A percentile compares a stretch with the other conserved stretches of the same genome.
Conservation (phyloP, 2,888 invertebrate genomes). For the Spodoptera exigua region DNA sequence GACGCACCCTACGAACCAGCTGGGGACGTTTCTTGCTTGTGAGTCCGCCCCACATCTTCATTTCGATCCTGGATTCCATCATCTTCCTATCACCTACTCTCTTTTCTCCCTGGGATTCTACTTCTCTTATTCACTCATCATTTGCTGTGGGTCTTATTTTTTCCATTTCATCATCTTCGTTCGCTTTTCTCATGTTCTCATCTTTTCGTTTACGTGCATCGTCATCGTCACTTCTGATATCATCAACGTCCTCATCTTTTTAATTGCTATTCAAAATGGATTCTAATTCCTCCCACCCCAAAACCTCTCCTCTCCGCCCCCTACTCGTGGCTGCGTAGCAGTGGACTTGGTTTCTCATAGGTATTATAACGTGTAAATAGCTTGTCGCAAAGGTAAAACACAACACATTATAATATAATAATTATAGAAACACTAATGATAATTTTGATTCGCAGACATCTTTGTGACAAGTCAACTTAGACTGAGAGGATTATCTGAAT, state of each 20-base stretch:
- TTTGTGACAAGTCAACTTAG: slow-evolving; percentile 83
- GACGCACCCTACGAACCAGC: slow-evolving; percentile 86
- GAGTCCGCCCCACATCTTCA: slow-evolving; percentile 83
- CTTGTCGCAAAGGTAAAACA: slow-evolving; percentile 86
- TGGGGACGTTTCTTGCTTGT: slow-evolving; percentile 88
- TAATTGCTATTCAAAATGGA: slow-evolving; percentile 30
- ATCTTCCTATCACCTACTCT: slow-evolving; percentile 55
- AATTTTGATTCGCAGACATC: slow-evolving; percentile 69
- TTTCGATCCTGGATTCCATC: slow-evolving; percentile 70
- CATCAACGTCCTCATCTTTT: slow-evolving; percentile 32
- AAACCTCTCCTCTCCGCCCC: slow-evolving; percentile 45
- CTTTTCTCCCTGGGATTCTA: slow-evolving; percentile 24
- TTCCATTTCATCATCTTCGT: neutral
- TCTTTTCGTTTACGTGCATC: slow-evolving; percentile 22
- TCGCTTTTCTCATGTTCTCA: slow-evolving; percentile 4
- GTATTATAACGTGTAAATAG: slow-evolving; percentile 80
- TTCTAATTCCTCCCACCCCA: slow-evolving; percentile 40
- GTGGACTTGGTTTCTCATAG: slow-evolving; percentile 88
- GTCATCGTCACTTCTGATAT: slow-evolving; percentile 23
- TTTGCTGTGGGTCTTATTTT: slow-evolving; percentile 3
- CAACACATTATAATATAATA: slow-evolving; percentile 62
- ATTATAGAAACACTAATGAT: slow-evolving; percentile 62
- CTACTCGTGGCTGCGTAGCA: slow-evolving; percentile 85
- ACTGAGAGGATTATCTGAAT: slow-evolving; percentile 74
- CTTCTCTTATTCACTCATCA: slow-evolving; percentile 11